Conservation (phyloP, 2,888 invertebrate species). For the Drosophila mayaguana region DNA sequence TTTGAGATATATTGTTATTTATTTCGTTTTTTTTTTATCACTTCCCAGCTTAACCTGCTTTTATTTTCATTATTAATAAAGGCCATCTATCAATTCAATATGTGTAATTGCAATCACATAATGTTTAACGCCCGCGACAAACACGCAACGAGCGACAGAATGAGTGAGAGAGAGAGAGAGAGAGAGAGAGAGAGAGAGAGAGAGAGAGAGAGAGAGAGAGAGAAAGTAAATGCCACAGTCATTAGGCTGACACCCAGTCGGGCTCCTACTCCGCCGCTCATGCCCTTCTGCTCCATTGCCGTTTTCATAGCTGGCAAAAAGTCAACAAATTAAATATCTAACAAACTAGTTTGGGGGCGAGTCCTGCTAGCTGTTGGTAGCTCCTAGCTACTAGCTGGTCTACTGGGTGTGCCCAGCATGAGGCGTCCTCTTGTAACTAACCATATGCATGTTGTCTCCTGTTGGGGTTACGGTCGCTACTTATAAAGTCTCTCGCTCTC, state of each 20-base stretch:
- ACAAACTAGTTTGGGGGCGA: conserved; percentile 39
- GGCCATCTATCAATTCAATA: conserved; percentile 31
- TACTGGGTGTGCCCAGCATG: conserved; percentile 74
- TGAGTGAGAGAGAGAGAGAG: not conserved
- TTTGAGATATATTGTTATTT: no score
- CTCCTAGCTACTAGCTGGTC: conserved; percentile 44
- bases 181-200: not conserved
- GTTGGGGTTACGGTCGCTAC: conserved; percentile 31
- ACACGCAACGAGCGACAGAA: conserved; percentile 33
- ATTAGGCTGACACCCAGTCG: conserved; percentile 50
- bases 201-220: not conserved
- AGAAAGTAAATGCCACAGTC: conserved; percentile 61
- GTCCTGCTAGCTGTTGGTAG: conserved; percentile 8
- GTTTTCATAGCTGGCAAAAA: conserved; percentile 35
- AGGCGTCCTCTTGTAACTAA: conserved; percentile 52
- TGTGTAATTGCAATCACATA: conserved; percentile 70
- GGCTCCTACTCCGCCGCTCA: not conserved
- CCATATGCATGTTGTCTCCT: conserved; percentile 61
- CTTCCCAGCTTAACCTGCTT: not conserved
- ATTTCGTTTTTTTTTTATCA: not conserved
- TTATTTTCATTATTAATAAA: conserved; percentile 28
- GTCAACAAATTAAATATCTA: conserved; percentile 64
- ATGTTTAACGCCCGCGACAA: conserved; percentile 46
- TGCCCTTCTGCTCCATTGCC: conserved; percentile 6
- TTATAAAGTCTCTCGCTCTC: conserved; percentile 10